phyloP scores from a whole-genome alignment of 2,797 vertebrate genomes.

The Halcyon badia region DNA sequence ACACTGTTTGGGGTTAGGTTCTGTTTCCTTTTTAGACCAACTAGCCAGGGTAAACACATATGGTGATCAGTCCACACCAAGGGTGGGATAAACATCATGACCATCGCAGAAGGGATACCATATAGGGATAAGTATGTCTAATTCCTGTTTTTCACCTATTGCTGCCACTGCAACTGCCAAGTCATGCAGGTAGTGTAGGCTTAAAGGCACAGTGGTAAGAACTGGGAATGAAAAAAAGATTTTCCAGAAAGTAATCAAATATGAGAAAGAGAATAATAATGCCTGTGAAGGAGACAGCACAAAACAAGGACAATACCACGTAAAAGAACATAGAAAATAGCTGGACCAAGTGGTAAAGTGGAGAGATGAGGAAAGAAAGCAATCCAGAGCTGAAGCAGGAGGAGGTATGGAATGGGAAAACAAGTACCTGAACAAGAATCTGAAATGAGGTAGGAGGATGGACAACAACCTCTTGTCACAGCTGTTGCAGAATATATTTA shows the following conservation, averaged over 20 bases:
- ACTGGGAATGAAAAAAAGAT: neutral
- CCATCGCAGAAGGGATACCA: neutral
- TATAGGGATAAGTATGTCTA: slow-evolving; percentile 37
- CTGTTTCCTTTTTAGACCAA: neutral
- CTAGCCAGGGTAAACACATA: slow-evolving; percentile 5
- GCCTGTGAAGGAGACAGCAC: neutral
- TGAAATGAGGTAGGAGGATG: neutral
- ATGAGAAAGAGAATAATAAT: neutral
- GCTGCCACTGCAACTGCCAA: slow-evolving; percentile 31
- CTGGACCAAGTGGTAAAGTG: neutral
- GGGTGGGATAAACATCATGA: neutral
- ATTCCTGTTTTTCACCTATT: slow-evolving; percentile 24
- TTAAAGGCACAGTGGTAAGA: neutral
- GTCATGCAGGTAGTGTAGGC: neutral
- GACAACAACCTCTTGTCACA: neutral
- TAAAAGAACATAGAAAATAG: neutral
- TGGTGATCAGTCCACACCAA: neutral
- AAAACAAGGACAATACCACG: neutral
- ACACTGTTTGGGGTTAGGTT: neutral
- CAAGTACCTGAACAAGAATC: neutral
- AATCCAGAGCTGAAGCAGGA: neutral
- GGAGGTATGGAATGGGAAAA: neutral
- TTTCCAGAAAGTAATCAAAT: slow-evolving; percentile 26
- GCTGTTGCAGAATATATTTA: neutral
- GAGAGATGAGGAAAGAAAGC: neutral